Evolutionary conservation across 1,140 invertebrate genomes (phyloP).

Genomic region (Drosophila oshimai): DNA sequence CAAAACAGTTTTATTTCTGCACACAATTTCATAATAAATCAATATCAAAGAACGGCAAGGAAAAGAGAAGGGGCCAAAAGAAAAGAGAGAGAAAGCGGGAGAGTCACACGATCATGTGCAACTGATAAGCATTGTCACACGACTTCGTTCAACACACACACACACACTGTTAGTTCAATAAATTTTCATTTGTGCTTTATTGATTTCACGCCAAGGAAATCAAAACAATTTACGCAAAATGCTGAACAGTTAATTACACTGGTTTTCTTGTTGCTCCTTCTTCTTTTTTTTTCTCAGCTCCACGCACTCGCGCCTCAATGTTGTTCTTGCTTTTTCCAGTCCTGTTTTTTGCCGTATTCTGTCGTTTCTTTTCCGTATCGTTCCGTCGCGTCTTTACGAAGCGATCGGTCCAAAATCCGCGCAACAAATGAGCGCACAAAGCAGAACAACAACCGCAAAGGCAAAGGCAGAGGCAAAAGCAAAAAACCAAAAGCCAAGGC

Average conservation of each 20-base stretch:
- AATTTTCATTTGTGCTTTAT: constrained; percentile 68
- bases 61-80: no score
- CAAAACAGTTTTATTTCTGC: not conserved
- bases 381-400: constrained; percentile 42
- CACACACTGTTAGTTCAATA: constrained; percentile 53
- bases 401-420: constrained; percentile 62
- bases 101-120: constrained; percentile 70
- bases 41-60: constrained; percentile 20
- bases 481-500: constrained; percentile 5
- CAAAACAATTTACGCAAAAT: constrained; percentile 77
- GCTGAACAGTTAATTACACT: constrained; percentile 57
- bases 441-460: constrained; percentile 43
- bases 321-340: not conserved
- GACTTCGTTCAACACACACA: constrained; percentile 40
- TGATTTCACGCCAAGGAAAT: constrained; percentile 70
- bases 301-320: constrained; percentile 61
- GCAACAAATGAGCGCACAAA: constrained; percentile 68
- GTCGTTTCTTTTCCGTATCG: constrained; percentile 9
- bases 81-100: not conserved
- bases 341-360: not conserved
- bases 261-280: constrained; percentile 13
- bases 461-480: constrained; percentile 29
- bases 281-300: constrained; percentile 4
- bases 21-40: constrained; percentile 47
- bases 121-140: constrained; percentile 75